These are phyloP conservation scores for Volucella inflata DNA, from an alignment of 2,888 invertebrate species.

Conservation along the genomic window DNA sequence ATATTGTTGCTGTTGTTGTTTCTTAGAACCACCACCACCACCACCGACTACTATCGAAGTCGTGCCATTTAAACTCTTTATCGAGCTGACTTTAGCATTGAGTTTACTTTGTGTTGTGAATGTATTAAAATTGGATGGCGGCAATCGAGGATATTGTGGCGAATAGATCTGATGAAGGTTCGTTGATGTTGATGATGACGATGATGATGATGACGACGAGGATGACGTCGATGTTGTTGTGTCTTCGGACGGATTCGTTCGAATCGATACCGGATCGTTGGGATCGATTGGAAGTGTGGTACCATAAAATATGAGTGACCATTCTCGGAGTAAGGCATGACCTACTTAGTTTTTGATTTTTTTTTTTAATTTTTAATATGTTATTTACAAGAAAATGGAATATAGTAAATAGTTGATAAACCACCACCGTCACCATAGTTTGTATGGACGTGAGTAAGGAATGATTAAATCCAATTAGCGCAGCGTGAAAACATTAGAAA, in stretches of 20 bases:
- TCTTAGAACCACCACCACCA: slow-evolving; percentile 55
- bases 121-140: slow-evolving; percentile 80
- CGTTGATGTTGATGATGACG: slow-evolving; percentile 77
- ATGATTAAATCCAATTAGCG: slow-evolving; percentile 70
- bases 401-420: neutral
- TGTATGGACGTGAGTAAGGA: slow-evolving; percentile 56
- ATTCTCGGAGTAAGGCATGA: slow-evolving; percentile 94
- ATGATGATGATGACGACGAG: slow-evolving; percentile 64
- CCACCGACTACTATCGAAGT: slow-evolving; percentile 62
- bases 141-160: slow-evolving; percentile 82
- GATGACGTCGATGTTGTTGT: slow-evolving; percentile 81
- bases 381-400: slow-evolving; percentile 52
- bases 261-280: slow-evolving; percentile 86
- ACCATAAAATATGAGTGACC: slow-evolving; percentile 97
- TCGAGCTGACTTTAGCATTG: slow-evolving; percentile 58
- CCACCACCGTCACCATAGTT: slow-evolving; percentile 42
- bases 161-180: slow-evolving; percentile 82
- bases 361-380: slow-evolving; percentile 36
- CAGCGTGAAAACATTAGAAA: slow-evolving; percentile 78
- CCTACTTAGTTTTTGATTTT: slow-evolving; percentile 84
- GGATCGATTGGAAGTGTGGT: slow-evolving; percentile 88
- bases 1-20: slow-evolving; percentile 78
- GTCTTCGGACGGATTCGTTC: slow-evolving; percentile 79
- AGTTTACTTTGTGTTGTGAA: slow-evolving; percentile 66
- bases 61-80: slow-evolving; percentile 64